Base-by-base conservation (phyloP, 2,797 vertebrate species). In the Bradypus variegatus region DNA sequence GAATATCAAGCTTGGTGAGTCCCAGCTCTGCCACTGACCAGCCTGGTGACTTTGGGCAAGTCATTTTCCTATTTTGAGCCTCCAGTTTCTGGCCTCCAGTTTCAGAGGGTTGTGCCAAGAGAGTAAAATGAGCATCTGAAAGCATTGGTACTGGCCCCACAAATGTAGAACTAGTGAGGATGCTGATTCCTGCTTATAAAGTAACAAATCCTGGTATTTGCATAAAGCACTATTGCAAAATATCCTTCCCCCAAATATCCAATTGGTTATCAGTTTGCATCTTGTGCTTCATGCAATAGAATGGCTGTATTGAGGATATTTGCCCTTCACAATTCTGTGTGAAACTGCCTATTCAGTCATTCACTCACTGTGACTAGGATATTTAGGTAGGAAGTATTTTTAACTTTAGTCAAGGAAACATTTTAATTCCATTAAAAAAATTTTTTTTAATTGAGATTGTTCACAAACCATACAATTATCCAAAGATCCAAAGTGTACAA, bases 71-170 rank as follows among this genome's bases (percentile, higher is more conserved):
- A 1, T 93, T 92, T 31, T 91, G 72, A 93, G 55, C 2, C 73
- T 91, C 58, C 81, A 36, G 33, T 94, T 91, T 60, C 67, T 65
- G 31, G 25, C 55, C 41, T 88, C 64, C 75, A 25, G 6, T 89
- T 62, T 70, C 27, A 29, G 4, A 77, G 31, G 45, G 14, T 85
- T 82, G 64, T 73, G 33, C 33, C 38, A 18, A 50, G 65, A 76
- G 88, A 50, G 36, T 92, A 84, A 94, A 93, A 90, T 33, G 33
- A 89, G 72, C 67, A 85, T 91, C 78, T 95, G 65, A 87, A 92
- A 93, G 23, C 6, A 15, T 81, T 58, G 78, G 75, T 86, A 76
- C 76, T 78, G 14, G 45, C 16, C 67, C 31, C 38, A 41, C 9
- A 62, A 81, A 69, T 65, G 65, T 73, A 78, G 55, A 72, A 55